phyloP scores from a whole-genome alignment of 2,888 invertebrate genomes.

The Lampropteryx suffumata region DNA sequence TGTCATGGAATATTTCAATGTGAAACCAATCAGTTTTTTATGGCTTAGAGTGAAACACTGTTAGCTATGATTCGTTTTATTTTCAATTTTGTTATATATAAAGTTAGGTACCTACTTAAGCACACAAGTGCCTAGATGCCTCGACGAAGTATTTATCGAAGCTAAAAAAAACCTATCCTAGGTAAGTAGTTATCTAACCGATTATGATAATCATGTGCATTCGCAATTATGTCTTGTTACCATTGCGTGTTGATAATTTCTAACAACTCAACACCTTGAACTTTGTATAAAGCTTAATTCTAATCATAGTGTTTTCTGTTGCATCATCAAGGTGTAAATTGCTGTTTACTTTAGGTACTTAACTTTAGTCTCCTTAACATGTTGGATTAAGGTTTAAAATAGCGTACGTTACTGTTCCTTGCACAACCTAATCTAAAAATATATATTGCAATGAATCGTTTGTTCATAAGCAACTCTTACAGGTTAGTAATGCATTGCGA shows the following conservation, averaged over 20 bases:
- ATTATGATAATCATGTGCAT: slow-evolving; percentile 1
- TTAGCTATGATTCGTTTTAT: neutral
- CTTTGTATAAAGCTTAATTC: slow-evolving; percentile 21
- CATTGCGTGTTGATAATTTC: slow-evolving; percentile 25
- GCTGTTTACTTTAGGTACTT: neutral
- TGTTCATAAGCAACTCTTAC: slow-evolving; percentile 45
- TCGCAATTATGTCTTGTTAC: slow-evolving; percentile 27
- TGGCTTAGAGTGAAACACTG: neutral
- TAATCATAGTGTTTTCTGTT: slow-evolving; percentile 16
- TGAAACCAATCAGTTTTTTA: slow-evolving; percentile 32
- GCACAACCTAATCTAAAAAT: slow-evolving; percentile 14
- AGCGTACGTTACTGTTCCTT: slow-evolving; percentile 5
- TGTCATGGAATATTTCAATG: slow-evolving; percentile 20
- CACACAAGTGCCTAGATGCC: too few relatives aligned
- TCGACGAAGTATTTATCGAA: too few relatives aligned
- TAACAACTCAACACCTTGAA: slow-evolving; percentile 26
- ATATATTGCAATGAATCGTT: slow-evolving; percentile 26
- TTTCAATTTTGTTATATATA: neutral
- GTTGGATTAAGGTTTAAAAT: slow-evolving; percentile 16
- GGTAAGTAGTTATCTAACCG: too few relatives aligned
- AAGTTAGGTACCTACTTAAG: neutral
- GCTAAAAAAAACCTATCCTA: too few relatives aligned
- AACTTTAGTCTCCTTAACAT: slow-evolving; percentile 3
- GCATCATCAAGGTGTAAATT: slow-evolving; percentile 15
- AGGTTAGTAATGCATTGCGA: slow-evolving; percentile 51